Conservation (phyloP, 2,888 invertebrate species). For the Celastrina argiolus region DNA sequence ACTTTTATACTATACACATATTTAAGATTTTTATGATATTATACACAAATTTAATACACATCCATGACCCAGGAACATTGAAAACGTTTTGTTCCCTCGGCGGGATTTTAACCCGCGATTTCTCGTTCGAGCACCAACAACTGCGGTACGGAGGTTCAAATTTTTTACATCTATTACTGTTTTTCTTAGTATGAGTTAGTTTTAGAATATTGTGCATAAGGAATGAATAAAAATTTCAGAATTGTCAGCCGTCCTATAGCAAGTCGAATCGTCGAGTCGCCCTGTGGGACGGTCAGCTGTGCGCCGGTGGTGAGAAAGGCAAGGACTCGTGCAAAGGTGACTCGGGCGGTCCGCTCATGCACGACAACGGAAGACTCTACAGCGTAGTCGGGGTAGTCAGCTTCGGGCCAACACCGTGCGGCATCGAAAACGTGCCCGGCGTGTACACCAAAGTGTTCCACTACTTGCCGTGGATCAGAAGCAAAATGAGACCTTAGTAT, state of each 20-base stretch:
- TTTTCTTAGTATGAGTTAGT: too few species aligned
- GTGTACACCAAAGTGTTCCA: constrained; percentile 80
- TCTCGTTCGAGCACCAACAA: too few species aligned
- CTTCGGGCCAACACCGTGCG: constrained; percentile 80
- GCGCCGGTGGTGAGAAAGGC: constrained; percentile 77
- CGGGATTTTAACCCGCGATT: too few species aligned
- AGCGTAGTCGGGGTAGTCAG: constrained; percentile 78
- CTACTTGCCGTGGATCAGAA: constrained; percentile 78
- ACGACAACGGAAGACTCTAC: constrained; percentile 41
- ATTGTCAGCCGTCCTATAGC: constrained; percentile 43
- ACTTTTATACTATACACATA: too few species aligned
- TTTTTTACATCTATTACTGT: too few species aligned
- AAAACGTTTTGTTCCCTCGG: too few species aligned
- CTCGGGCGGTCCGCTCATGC: constrained; percentile 81
- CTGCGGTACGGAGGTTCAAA: too few species aligned
- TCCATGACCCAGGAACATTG: too few species aligned
- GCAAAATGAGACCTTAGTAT: constrained; percentile 45
- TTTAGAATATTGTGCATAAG: too few species aligned
- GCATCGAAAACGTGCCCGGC: constrained; percentile 77
- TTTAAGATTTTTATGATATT: too few species aligned
- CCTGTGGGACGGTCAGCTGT: constrained; percentile 57
- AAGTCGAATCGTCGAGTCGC: constrained; percentile 33
- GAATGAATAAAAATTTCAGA: constrained; percentile 38
- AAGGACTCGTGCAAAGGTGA: constrained; percentile 81
- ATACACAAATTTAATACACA: too few species aligned